Conservation (phyloP, 2,113 vertebrate species). For the Cyphomyrus discorhynchus region DNA sequence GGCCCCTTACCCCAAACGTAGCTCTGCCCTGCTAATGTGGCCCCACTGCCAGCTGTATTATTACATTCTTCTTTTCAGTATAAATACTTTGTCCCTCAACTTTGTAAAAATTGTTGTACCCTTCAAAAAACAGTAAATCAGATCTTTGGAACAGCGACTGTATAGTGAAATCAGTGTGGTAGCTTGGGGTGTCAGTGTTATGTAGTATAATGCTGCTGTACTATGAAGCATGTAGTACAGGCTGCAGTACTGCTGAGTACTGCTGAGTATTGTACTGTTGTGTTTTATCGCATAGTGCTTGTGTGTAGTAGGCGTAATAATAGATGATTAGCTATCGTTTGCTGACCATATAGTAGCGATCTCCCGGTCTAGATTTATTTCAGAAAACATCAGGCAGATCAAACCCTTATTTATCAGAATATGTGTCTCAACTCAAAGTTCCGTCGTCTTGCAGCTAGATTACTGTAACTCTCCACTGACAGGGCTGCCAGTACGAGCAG, state of each 20-base stretch:
- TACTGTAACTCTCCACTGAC: background rate
- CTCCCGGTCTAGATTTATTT: background rate
- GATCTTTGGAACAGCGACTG: background rate
- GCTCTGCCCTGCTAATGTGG: background rate
- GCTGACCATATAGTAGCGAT: background rate
- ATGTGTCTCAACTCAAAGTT: background rate
- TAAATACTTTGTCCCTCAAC: background rate
- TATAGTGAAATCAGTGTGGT: background rate
- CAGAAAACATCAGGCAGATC: background rate
- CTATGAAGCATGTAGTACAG: background rate
- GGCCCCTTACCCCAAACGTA: slow-evolving; percentile 31
- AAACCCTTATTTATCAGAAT: background rate
- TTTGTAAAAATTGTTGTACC: background rate
- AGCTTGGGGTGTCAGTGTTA: background rate
- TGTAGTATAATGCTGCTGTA: background rate
- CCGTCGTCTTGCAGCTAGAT: background rate
- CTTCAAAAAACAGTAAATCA: background rate
- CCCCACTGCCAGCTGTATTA: background rate
- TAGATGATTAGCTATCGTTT: background rate
- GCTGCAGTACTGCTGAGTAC: background rate
- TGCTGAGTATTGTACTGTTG: background rate
- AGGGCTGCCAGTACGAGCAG: background rate
- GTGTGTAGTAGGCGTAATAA: background rate
- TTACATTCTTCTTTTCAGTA: background rate
- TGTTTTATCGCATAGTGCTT: background rate